Conservation (phyloP, 2,888 invertebrate genomes). For the Ethmia dodecea region DNA sequence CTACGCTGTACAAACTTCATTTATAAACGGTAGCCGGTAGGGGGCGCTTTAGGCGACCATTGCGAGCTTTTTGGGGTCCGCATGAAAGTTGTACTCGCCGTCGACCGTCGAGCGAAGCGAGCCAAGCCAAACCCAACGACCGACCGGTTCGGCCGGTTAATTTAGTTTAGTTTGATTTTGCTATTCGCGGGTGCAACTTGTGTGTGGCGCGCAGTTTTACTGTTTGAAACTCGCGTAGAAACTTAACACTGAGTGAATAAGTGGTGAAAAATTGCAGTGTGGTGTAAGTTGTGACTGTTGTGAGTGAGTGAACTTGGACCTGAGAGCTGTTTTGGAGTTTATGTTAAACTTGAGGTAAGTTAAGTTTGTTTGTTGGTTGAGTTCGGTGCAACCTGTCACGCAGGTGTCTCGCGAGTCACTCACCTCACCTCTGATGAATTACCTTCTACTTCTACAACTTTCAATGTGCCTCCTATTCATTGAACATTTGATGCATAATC, state of each 20-base stretch:
- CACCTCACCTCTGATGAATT: constrained; percentile 49
- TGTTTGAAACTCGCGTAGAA: constrained; percentile 54
- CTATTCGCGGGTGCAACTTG: constrained; percentile 33
- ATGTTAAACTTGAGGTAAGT: constrained; percentile 43
- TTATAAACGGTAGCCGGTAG: too few species aligned
- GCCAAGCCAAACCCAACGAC: constrained; percentile 9
- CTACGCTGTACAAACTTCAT: too few species aligned
- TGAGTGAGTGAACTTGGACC: constrained; percentile 32
- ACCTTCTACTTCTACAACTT: constrained; percentile 19
- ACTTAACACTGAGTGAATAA: constrained; percentile 50
- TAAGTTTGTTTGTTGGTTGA: constrained; percentile 51
- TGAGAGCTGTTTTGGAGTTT: constrained; percentile 24
- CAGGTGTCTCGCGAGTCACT: constrained; percentile 72
- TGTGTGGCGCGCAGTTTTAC: constrained; percentile 29
- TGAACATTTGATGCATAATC: neutral
- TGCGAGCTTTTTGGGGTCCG: constrained; percentile 18
- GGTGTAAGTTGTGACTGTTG: constrained; percentile 25
- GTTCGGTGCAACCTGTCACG: constrained; percentile 68
- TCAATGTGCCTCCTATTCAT: neutral
- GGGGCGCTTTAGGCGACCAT: too few species aligned
- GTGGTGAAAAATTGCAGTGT: constrained; percentile 38
- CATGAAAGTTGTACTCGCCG: constrained; percentile 17
- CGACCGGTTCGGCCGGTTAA: constrained; percentile 11
- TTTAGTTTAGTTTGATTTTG: constrained; percentile 51
- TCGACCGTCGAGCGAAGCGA: constrained; percentile 13